Base-by-base conservation (phyloP, 2,113 vertebrate species). In the Perognathus longimembris region DNA sequence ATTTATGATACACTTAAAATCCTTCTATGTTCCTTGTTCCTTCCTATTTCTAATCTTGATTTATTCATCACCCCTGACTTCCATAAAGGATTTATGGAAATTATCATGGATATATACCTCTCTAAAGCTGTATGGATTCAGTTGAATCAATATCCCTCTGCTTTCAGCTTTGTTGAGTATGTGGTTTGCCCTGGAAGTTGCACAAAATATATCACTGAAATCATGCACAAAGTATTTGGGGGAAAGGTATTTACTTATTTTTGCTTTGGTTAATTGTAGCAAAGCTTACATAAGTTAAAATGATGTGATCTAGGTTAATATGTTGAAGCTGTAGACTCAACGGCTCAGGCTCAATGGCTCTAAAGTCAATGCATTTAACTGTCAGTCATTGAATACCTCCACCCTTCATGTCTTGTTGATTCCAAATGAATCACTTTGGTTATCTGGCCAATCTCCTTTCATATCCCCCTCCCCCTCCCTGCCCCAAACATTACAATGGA, bases 121-220 rank as follows among this genome's bases (percentile, higher is more conserved):
- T 89, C 42, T 76, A 85, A 95, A 95, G 74, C 34, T 63, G 34
- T 76, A 10, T 42, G 22, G 88, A 85, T 83, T 94, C 45, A 78
- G 79, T 74, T 88, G 88, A 82, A 89, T 85, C 92, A 85, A 50
- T 54, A 90, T 88, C 74, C 82, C 93, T 95, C 24, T 80, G 22
- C 45, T 92, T 67, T 88, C 88, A 95, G 92, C 50, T 71, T 82
- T 61, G 94, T 83, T 88, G 89, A 90, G 36, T 32, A 85, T 85
- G 73, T 74, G 40, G 34, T 85, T 90, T 93, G 59, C 10, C 11
- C 21, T 85, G 11, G 28, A 34, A 88, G 20, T 30, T 75, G 14
- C 30, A 79, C 24, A 95, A 85, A 92, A 92, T 40, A 42, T 50
- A 75, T 77, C 50, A 14, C 3, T 82, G 54, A 95, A 89, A 30